Evolutionary conservation across 1,140 invertebrate species (phyloP).

Genomic region (Prorops nasuta): DNA sequence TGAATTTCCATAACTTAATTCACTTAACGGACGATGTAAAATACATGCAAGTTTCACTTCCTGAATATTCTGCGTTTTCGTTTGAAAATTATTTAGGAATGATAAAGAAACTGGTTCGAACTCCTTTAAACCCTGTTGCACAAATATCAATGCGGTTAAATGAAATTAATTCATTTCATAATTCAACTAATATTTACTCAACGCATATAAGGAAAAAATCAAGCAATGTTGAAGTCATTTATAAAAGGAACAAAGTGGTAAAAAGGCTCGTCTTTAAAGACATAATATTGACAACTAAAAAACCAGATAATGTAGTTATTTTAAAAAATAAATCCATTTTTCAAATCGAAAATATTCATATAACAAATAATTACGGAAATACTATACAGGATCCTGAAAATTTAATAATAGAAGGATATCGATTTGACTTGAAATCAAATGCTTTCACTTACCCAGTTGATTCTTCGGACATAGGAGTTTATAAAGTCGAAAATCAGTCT

Average conservation of each 20-base stretch:
- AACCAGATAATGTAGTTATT: neutral
- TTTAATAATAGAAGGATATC: neutral
- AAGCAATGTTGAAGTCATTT: neutral
- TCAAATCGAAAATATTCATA: neutral
- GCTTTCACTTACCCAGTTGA: neutral
- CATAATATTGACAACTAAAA: neutral
- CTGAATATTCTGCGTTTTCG: constrained; percentile 9
- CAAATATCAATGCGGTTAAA: constrained; percentile 8
- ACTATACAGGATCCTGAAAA: neutral
- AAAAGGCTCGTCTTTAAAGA: neutral
- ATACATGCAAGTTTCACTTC: constrained; percentile 8
- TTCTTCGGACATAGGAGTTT: neutral
- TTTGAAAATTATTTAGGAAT: constrained; percentile 13
- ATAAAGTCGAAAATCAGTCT: neutral
- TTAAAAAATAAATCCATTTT: neutral
- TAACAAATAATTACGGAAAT: no score
- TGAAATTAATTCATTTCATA: constrained; percentile 6
- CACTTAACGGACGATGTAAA: constrained; percentile 22
- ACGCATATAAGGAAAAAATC: constrained; percentile 5
- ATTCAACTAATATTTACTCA: constrained; percentile 2
- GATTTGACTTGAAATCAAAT: neutral
- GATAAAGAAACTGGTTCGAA: constrained; percentile 8
- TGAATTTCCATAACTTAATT: constrained; percentile 23
- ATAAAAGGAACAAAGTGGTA: neutral
- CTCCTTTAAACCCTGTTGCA: constrained; percentile 7